Evolutionary conservation across 2,113 vertebrate species (phyloP), one percentile per base, ranked within the genome.

Genomic region (Sylvilagus bachmani): DNA sequence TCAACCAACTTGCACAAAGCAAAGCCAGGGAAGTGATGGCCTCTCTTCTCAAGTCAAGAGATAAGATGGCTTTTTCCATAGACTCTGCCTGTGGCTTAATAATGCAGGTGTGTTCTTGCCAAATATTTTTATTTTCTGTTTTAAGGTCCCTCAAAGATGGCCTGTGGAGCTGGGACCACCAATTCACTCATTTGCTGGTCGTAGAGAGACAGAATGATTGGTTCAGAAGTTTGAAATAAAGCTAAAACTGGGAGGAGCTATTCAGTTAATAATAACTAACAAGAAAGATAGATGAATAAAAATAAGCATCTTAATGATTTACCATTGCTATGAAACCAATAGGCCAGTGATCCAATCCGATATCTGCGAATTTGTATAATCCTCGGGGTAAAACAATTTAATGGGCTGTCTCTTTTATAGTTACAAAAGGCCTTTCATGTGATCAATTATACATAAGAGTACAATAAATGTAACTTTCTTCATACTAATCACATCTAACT

Each of bases 371-470:
- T 98, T 97, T 98, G 98, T 98, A 96, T 98, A 98, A 98, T 98
- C 98, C 98, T 98, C 95, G 62, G 98, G 98, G 98, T 98, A 98
- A 98, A 98, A 98, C 98, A 98, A 98, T 99, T 98, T 99, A 98
- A 98, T 98, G 97, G 98, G 97, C 98, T 99, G 98, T 99, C 98
- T 99, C 97, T 98, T 98, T 99, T 98, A 98, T 98, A 98, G 98
- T 98, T 98, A 98, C 98, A 98, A 98, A 98, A 98, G 98, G 98
- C 98, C 98, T 98, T 98, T 98, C 98, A 97, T 97, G 98, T 98
- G 98, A 99, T 99, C 98, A 98, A 98, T 99, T 98, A 98, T 98
- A 98, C 98, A 98, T 98, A 97, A 98, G 98, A 98, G 98, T 98
- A 96, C 98, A 98, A 98, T 98, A 98, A 98, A 98, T 98, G 98